Conservation (phyloP, 2,888 invertebrate species). For the Bruchidius siliquastri region DNA sequence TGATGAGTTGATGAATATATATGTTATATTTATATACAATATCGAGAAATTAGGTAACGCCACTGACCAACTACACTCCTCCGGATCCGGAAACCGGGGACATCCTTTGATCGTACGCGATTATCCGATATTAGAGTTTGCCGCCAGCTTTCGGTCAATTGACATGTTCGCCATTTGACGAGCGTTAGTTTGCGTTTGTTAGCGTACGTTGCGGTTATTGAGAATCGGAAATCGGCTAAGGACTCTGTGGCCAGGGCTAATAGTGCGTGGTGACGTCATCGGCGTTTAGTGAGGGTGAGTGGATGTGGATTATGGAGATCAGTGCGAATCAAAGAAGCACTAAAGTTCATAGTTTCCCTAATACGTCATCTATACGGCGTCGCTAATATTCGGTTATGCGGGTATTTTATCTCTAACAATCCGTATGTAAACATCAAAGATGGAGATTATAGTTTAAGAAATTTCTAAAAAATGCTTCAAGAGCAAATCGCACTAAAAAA, state of each 20-base stretch:
- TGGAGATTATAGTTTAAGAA: too few relatives aligned
- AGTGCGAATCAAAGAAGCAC: too few relatives aligned
- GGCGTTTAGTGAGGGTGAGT: not conserved
- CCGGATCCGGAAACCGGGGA: constrained; percentile 5
- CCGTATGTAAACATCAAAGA: too few relatives aligned
- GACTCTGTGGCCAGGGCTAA: not conserved
- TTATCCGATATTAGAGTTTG: constrained; percentile 15
- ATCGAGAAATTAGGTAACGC: constrained; percentile 1
- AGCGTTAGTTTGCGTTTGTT: not conserved
- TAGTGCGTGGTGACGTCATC: not conserved
- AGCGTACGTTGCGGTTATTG: not conserved
- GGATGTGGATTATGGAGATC: not conserved
- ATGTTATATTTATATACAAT: too few relatives aligned
- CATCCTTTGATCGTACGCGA: not conserved
- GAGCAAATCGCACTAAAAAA: too few relatives aligned
- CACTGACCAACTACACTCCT: constrained; percentile 19
- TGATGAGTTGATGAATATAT: too few relatives aligned
- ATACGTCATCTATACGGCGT: too few relatives aligned
- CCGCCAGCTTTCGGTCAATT: constrained; percentile 20
- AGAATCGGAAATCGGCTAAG: not conserved
- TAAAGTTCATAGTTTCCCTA: too few relatives aligned
- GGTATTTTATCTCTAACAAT: too few relatives aligned
- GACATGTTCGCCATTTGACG: constrained; percentile 5
- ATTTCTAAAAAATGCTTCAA: too few relatives aligned
- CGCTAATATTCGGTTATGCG: too few relatives aligned